Conservation (phyloP, 2,113 vertebrate species). For the Epinephelus cyanopodus region DNA sequence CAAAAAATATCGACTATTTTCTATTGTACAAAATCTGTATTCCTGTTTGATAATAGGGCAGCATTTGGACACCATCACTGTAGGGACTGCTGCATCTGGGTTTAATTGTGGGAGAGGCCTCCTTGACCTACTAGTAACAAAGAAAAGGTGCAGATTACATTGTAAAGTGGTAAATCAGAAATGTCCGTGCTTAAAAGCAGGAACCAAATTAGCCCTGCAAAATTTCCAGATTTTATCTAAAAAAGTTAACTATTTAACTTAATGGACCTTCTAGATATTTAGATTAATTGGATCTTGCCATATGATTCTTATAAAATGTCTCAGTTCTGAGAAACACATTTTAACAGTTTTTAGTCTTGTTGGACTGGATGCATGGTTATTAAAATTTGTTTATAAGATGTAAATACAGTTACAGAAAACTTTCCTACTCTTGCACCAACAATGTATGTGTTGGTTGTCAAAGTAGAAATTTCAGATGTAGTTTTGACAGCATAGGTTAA, state of each 20-base stretch:
- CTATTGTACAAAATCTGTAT: not conserved
- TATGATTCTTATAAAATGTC: not conserved
- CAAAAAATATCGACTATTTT: not conserved
- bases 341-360: not conserved
- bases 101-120: conserved; percentile 32
- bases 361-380: not conserved
- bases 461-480: not conserved
- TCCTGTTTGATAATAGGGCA: not conserved
- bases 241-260: not conserved
- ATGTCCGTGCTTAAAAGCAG: not conserved
- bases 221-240: not conserved
- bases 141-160: conserved; percentile 25
- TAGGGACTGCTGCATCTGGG: not conserved
- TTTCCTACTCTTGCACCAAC: too few species aligned
- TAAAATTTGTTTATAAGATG: not conserved
- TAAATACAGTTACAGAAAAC: not conserved
- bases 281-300: too few species aligned
- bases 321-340: not conserved
- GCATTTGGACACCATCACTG: not conserved
- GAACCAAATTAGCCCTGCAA: not conserved
- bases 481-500: not conserved
- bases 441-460: not conserved
- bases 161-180: not conserved
- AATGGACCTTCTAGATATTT: too few species aligned
- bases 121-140: conserved; percentile 27